phyloP scores from a whole-genome alignment of 2,888 invertebrate genomes.

The Theristus sp. region DNA sequence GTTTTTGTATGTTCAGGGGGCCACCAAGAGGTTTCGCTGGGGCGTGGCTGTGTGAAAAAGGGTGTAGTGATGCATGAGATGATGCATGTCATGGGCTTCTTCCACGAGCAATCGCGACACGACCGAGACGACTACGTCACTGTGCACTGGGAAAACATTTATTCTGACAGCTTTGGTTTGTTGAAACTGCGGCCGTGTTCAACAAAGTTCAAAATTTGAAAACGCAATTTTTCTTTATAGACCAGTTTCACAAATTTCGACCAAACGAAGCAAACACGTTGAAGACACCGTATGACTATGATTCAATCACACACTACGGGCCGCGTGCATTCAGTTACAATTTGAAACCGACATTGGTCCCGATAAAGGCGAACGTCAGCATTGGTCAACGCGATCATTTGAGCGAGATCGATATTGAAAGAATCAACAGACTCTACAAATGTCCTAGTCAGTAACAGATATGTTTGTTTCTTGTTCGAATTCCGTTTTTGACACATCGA shows the following conservation, averaged over 20 bases:
- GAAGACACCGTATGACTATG: slow-evolving; percentile 23
- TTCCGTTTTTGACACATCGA: not conserved
- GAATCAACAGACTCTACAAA: not conserved
- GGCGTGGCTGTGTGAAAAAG: not conserved
- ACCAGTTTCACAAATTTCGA: not conserved
- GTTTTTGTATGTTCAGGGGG: no score
- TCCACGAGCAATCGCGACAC: not conserved
- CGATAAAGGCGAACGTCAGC: slow-evolving; percentile 8
- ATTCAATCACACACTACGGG: slow-evolving; percentile 31
- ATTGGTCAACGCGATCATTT: slow-evolving; percentile 9
- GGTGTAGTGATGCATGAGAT: not conserved
- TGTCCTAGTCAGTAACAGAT: not conserved
- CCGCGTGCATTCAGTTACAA: slow-evolving; percentile 30
- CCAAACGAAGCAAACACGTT: slow-evolving; percentile 6
- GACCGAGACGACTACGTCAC: not conserved
- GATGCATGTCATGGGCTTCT: not conserved
- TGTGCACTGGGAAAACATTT: not conserved
- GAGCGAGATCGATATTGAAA: slow-evolving; percentile 10
- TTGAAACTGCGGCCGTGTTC: not conserved
- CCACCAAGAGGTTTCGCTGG: not conserved
- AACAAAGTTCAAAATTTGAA: not conserved
- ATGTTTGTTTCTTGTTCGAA: not conserved
- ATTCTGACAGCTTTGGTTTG: not conserved
- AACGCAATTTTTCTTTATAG: not conserved
- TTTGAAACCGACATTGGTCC: slow-evolving; percentile 10